These are phyloP conservation scores for Corvus cornix DNA, from an alignment of 2,113 vertebrate genomes.

Conservation along the genomic window DNA sequence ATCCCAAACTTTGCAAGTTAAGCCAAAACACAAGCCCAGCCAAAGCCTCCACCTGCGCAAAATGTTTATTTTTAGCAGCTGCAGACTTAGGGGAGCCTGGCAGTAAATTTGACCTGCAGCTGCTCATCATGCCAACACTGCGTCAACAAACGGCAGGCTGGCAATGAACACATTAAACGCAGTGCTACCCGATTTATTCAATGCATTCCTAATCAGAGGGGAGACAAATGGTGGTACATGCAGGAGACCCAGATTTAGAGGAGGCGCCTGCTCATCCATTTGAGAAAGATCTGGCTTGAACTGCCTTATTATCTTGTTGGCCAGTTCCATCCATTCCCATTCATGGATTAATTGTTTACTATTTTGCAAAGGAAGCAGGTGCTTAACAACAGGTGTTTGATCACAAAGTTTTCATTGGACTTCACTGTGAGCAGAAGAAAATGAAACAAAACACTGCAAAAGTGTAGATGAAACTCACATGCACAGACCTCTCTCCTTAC, in stretches of 20 bases:
- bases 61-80: constrained; percentile 66
- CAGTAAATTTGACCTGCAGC: constrained; percentile 47
- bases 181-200: background rate
- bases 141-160: constrained; percentile 49
- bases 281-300: background rate
- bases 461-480: background rate
- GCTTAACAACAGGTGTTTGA: background rate
- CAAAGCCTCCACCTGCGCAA: constrained; percentile 57
- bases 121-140: constrained; percentile 31
- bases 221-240: background rate
- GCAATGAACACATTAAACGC: background rate
- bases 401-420: background rate
- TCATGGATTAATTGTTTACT: background rate
- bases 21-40: constrained; percentile 56
- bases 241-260: background rate
- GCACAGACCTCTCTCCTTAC: background rate
- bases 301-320: background rate
- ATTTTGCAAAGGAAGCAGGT: background rate
- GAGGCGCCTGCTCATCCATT: background rate
- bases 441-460: background rate
- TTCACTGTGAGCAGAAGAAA: background rate
- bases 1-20: constrained; percentile 42
- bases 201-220: background rate
- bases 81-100: constrained; percentile 37
- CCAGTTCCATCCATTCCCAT: background rate